phyloP scores from a whole-genome alignment of 2,797 vertebrate species.

The Chelmon rostratus region DNA sequence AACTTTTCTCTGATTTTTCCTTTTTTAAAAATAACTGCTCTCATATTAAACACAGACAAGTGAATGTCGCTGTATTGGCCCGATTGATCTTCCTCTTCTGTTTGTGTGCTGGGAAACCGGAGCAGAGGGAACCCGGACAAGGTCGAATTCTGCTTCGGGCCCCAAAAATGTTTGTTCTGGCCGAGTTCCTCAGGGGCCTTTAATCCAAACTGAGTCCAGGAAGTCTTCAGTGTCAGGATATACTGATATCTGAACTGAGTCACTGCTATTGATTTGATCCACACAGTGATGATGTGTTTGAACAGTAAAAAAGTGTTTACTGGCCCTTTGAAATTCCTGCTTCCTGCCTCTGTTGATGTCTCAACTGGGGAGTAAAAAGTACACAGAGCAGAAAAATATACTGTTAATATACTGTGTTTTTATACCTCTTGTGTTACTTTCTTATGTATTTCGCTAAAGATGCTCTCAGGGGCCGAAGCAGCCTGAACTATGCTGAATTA shows the following conservation, averaged over 20 bases:
- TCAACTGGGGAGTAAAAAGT: not conserved
- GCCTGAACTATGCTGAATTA: not conserved
- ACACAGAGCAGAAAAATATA: too few species aligned
- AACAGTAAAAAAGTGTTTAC: not conserved
- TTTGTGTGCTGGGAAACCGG: not conserved
- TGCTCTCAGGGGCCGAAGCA: not conserved
- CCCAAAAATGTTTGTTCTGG: not conserved
- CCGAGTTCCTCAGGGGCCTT: not conserved
- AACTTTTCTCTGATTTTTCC: too few species aligned
- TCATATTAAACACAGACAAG: too few species aligned
- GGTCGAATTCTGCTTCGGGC: not conserved
- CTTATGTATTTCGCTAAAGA: not conserved
- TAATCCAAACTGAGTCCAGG: not conserved
- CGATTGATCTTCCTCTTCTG: too few species aligned
- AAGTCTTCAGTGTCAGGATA: not conserved
- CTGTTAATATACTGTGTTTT: too few species aligned
- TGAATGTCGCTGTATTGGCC: too few species aligned
- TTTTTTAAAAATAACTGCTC: too few species aligned
- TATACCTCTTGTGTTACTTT: not conserved
- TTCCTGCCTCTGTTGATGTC: not conserved
- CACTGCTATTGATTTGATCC: not conserved
- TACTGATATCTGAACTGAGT: not conserved
- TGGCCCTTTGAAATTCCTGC: too few species aligned
- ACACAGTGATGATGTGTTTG: not conserved
- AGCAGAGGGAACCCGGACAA: not conserved